Evolutionary conservation across 2,113 vertebrate species (phyloP).

Genomic region (Microcebus ravelobensis): DNA sequence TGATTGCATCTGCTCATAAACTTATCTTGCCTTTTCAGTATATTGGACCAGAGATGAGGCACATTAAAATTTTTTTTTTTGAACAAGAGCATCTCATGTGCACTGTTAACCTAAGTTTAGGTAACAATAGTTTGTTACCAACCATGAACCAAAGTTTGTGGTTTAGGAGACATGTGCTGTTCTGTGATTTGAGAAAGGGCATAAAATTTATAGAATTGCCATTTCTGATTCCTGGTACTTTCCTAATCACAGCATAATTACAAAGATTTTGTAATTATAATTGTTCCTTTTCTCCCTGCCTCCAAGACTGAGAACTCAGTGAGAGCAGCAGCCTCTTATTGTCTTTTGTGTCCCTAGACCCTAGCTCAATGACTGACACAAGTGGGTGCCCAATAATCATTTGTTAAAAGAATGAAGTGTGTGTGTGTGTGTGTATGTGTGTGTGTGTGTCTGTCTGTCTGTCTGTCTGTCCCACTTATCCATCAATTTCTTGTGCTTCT

Average conservation of each 20-base stretch:
- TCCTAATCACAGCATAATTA: neutral
- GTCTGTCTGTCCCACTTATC: neutral
- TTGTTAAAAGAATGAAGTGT: neutral
- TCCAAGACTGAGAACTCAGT: neutral
- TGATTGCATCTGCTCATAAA: neutral
- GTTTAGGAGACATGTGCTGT: neutral
- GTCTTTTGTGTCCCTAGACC: neutral
- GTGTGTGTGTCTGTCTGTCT: neutral
- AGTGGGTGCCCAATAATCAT: neutral
- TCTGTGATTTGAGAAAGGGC: neutral
- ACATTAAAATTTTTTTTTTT: neutral
- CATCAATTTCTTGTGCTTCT: neutral
- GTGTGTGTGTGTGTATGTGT: neutral
- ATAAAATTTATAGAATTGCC: neutral
- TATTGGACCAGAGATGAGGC: neutral
- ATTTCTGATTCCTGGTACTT: neutral
- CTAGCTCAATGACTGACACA: neutral
- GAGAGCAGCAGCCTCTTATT: neutral
- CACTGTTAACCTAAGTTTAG: neutral
- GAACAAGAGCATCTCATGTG: neutral
- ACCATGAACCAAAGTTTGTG: neutral
- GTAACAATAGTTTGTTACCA: no score
- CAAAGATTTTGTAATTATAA: neutral
- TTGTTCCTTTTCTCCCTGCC: neutral
- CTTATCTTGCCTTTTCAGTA: neutral